Conservation (phyloP, 2,113 vertebrate species). For the Prietella phreatophila region DNA sequence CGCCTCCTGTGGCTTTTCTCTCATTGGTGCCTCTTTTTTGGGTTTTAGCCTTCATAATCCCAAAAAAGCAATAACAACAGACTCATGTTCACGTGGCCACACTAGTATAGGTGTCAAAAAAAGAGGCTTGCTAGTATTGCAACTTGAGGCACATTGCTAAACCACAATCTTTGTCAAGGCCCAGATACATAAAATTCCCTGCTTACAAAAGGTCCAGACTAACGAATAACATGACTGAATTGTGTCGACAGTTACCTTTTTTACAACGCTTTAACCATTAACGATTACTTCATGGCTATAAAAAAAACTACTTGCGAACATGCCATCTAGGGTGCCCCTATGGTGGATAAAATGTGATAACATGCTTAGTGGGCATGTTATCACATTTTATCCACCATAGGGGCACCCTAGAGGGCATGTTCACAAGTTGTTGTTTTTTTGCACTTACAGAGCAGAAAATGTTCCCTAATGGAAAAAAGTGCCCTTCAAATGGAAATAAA, state of each 20-base stretch:
- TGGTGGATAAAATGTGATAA: neutral
- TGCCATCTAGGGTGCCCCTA: neutral
- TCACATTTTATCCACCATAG: no score
- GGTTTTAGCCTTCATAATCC: slow-evolving; percentile 52
- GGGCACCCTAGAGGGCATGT: no score
- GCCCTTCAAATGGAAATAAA: neutral
- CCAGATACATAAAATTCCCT: neutral
- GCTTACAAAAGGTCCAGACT: neutral
- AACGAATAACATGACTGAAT: neutral
- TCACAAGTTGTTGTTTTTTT: no score
- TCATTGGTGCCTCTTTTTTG: slow-evolving; percentile 41
- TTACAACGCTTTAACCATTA: neutral
- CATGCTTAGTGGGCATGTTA: no score
- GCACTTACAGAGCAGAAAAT: neutral
- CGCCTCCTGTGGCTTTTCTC: slow-evolving; percentile 59
- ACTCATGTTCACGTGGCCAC: slow-evolving; percentile 46
- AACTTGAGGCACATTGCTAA: neutral
- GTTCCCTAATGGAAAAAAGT: neutral
- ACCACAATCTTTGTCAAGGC: neutral
- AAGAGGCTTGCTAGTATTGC: neutral
- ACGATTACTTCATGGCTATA: neutral
- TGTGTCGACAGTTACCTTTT: neutral
- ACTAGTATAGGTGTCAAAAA: neutral
- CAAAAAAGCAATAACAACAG: slow-evolving; percentile 48
- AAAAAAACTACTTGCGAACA: neutral